A percentile compares a stretch with the other conserved stretches of the same genome.
Evolutionary conservation across 2,113 vertebrate species (phyloP).

Genomic region (Scartelaos histophorus): DNA sequence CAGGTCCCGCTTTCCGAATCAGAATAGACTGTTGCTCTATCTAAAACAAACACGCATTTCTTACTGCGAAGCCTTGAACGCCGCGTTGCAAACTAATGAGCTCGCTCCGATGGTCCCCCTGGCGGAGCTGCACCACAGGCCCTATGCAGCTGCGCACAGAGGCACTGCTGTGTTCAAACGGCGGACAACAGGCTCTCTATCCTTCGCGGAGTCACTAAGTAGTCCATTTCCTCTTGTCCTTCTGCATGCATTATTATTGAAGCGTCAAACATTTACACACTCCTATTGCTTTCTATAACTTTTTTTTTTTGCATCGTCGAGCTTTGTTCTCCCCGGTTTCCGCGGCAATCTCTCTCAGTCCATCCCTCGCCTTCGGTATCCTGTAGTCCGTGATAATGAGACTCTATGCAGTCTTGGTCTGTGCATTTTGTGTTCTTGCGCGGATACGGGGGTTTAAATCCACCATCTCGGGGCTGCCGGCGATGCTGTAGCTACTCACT

Average conservation of each 20-base stretch:
- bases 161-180: slow-evolving; percentile 53
- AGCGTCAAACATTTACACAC: slow-evolving; percentile 24
- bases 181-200: slow-evolving; percentile 61
- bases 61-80: background rate
- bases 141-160: slow-evolving; percentile 69
- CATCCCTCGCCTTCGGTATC: slow-evolving; percentile 29
- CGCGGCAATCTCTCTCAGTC: slow-evolving; percentile 14
- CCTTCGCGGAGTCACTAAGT: slow-evolving; percentile 28
- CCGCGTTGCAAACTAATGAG: slow-evolving; percentile 10
- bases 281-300: slow-evolving; percentile 10
- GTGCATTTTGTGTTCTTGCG: slow-evolving; percentile 39
- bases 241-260: slow-evolving; percentile 4
- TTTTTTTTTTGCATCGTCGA: background rate
- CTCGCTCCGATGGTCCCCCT: slow-evolving; percentile 14
- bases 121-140: slow-evolving; percentile 45
- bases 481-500: slow-evolving; percentile 52
- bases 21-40: slow-evolving; percentile 17
- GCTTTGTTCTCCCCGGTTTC: slow-evolving; percentile 21
- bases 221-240: slow-evolving; percentile 32
- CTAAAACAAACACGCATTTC: slow-evolving; percentile 39
- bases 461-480: slow-evolving; percentile 38
- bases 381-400: slow-evolving; percentile 54
- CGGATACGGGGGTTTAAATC: slow-evolving; percentile 51
- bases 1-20: slow-evolving; percentile 18
- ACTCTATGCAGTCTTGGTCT: slow-evolving; percentile 43